Conservation (phyloP, 1,140 invertebrate species). For the Dendroctonus valens region DNA sequence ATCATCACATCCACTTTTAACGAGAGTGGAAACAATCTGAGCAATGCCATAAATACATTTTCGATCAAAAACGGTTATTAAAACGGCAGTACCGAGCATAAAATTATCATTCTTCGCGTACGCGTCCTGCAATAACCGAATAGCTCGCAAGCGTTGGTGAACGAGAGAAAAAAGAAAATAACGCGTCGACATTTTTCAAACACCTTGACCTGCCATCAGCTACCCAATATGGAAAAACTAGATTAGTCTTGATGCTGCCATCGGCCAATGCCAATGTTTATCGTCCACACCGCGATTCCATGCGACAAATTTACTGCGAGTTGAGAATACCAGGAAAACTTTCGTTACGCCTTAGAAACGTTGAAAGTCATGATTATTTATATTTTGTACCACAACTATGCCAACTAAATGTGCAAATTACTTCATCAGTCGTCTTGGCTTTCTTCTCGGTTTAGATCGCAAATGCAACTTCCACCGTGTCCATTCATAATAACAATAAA, state of each 20-base stretch:
- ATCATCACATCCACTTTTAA: too few species aligned
- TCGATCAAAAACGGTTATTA: constrained; percentile 19
- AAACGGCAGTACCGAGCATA: constrained; percentile 17
- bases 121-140: constrained; percentile 22
- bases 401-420: too few species aligned
- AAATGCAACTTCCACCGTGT: too few species aligned
- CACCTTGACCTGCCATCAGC: constrained; percentile 30
- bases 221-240: constrained; percentile 32
- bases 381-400: neutral
- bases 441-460: too few species aligned
- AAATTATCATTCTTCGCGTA: constrained; percentile 27
- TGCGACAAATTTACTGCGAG: constrained; percentile 27
- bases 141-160: constrained; percentile 18
- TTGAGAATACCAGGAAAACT: constrained; percentile 17
- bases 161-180: constrained; percentile 14
- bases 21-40: neutral
- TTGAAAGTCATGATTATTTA: neutral
- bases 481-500: too few species aligned
- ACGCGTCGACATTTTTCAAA: constrained; percentile 34
- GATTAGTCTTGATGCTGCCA: constrained; percentile 14
- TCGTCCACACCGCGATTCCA: constrained; percentile 8
- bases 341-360: constrained; percentile 1
- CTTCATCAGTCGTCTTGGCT: too few species aligned
- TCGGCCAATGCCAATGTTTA: constrained; percentile 17
- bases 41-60: constrained; percentile 15